Base-by-base conservation (phyloP, 2,113 vertebrate genomes). In the Myotis yumanensis region DNA sequence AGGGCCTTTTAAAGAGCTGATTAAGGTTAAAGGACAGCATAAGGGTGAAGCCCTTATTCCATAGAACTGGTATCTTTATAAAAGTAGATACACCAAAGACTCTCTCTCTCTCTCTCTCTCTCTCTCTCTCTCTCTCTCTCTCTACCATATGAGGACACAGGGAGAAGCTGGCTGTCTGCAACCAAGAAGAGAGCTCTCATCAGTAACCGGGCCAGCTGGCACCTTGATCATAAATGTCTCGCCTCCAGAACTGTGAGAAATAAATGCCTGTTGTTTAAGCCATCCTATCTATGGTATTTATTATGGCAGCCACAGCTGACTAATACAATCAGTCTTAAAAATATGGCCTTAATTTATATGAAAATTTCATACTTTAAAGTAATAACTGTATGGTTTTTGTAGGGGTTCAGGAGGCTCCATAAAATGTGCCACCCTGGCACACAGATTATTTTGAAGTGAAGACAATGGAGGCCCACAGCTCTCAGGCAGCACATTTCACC, bases 301-400 rank as follows among this genome's bases (percentile, higher is more conserved):
- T 48, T n/a, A 71, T 25, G 62, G 30, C 40, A 89, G 68, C 32
- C 51, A 35, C 40, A 80, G 25, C 32, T 85, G 64, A 88, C 28
- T 84, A 87, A 81, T 59, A 76, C 3, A 92, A 91, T 22, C 86
- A 43, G 9, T 92, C 43, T 92, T 57, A 32, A 90, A 90, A 90
- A 77, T 77, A 82, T 18, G 25, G 1, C 48, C 86, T 28, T 84
- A 80, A 59, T n/a, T 66, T 75, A 59, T 23, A 25, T 46, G 62
- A 79, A 86, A 92, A n/a, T 43, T 69, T 86, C 68, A 84, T 20
- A 23, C 15, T 85, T 86, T 79, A 86, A 95, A 46, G 66, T 46
- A 11, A 57, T 51, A 92, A 46, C 37, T 89, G 30, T 76, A 15
- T 57, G 30, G 92, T 79, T 83, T 46, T 64, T 46, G 28, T 83